Conservation (phyloP, 2,797 vertebrate genomes). For the Pseudomugil gertrudae region DNA sequence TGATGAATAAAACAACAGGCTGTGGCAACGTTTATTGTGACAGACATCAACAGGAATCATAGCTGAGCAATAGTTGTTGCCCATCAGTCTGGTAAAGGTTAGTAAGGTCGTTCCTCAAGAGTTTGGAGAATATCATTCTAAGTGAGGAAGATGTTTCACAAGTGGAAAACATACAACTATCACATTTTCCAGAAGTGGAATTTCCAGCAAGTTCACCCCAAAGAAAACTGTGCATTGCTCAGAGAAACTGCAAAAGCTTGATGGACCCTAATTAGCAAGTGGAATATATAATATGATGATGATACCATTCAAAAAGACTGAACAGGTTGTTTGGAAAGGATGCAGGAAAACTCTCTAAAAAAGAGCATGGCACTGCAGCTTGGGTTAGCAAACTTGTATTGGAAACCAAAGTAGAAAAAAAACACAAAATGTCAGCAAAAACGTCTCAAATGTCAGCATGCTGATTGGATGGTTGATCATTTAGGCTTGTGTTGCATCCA, state of each 20-base stretch:
- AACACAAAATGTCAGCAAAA: neutral
- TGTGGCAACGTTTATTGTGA: neutral
- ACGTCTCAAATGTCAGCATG: neutral
- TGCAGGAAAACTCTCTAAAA: too few species aligned
- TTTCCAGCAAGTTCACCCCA: neutral
- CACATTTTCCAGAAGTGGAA: neutral
- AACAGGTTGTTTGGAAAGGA: too few species aligned
- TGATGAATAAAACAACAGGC: constrained; percentile 28
- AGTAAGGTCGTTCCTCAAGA: neutral
- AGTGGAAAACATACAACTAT: neutral
- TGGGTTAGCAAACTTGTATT: neutral
- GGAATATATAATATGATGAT: too few species aligned
- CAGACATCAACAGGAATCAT: neutral
- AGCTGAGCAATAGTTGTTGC: neutral
- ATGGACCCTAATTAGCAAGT: neutral
- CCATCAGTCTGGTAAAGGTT: neutral
- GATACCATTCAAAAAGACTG: too few species aligned
- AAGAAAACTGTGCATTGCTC: neutral
- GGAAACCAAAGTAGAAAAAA: neutral
- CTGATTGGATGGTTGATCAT: neutral
- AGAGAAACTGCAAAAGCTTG: neutral
- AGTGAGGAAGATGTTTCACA: neutral
- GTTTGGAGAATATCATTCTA: neutral
- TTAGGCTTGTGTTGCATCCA: neutral
- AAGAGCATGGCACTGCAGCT: neutral